These are phyloP conservation scores for Fissipunctia ypsillon DNA, from an alignment of 2,888 invertebrate genomes.

Conservation along the genomic window DNA sequence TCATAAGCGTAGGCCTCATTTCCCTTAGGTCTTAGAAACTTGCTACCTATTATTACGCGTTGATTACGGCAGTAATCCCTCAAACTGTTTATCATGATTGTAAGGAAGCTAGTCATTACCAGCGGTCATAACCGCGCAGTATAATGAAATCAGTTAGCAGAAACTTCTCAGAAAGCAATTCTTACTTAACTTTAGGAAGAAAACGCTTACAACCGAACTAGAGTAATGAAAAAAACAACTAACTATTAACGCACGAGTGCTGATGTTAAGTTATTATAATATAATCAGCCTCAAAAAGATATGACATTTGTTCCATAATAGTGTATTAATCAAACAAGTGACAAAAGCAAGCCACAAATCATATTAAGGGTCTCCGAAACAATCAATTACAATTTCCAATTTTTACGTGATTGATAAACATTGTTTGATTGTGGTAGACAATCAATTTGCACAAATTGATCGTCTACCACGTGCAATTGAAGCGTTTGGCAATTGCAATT, in stretches of 20 bases:
- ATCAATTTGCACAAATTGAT: no score
- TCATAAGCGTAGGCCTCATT: neutral
- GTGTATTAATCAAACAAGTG: no score
- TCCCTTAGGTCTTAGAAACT: neutral
- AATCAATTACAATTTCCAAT: no score
- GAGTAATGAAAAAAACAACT: slow-evolving; percentile 1
- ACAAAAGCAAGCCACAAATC: no score
- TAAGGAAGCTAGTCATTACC: slow-evolving; percentile 18
- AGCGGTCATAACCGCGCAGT: slow-evolving; percentile 7
- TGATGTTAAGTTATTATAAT: slow-evolving; percentile 1
- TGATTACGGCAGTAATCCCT: neutral
- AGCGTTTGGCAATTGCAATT: no score
- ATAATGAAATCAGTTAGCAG: slow-evolving; percentile 14
- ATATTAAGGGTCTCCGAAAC: no score
- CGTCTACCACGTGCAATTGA: no score
- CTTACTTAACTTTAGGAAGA: slow-evolving; percentile 19
- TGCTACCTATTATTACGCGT: slow-evolving; percentile 1
- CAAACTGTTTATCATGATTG: neutral
- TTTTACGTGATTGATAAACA: no score
- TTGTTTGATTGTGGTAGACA: no score
- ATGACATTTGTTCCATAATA: no score
- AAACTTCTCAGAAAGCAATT: slow-evolving; percentile 16
- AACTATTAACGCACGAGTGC: slow-evolving; percentile 10
- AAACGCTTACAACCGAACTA: neutral
- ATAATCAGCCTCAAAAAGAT: neutral